Evolutionary conservation across 2,113 vertebrate genomes (phyloP).

Genomic region (Myrmecobius fasciatus): DNA sequence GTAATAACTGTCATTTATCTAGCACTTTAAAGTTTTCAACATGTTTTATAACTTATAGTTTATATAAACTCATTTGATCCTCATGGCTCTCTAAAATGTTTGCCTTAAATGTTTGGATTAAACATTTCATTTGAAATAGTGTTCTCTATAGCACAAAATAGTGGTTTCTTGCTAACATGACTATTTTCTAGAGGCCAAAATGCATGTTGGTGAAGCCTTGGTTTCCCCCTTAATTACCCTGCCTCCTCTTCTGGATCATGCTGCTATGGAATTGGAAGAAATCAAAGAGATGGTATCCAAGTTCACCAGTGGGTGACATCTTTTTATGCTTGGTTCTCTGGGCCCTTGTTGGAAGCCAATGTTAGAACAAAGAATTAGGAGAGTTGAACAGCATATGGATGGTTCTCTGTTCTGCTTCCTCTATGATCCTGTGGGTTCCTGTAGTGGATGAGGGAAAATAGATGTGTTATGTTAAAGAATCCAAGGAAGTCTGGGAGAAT

Average conservation of each 20-base stretch:
- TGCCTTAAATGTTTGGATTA: not conserved
- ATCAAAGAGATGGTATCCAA: not conserved
- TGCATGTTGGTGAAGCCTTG: not conserved
- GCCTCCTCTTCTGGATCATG: not conserved
- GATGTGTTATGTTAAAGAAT: not conserved
- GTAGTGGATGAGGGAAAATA: not conserved
- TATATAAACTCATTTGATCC: not conserved
- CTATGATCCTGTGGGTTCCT: not conserved
- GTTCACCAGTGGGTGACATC: not conserved
- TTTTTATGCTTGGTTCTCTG: not conserved
- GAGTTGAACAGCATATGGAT: not conserved
- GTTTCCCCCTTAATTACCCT: not conserved
- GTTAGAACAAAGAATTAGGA: not conserved
- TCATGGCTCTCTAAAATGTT: not conserved
- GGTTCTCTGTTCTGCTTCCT: not conserved
- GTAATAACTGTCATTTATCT: not conserved
- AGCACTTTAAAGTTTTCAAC: not conserved
- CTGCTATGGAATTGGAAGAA: not conserved
- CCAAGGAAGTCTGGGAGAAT: not conserved
- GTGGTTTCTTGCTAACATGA: not conserved
- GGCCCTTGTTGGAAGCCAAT: not conserved
- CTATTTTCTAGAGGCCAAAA: not conserved
- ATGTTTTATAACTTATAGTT: not conserved
- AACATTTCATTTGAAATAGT: not conserved
- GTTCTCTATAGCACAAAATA: not conserved